phyloP scores from a whole-genome alignment of 2,797 vertebrate genomes.

The Poecilia wingei region DNA sequence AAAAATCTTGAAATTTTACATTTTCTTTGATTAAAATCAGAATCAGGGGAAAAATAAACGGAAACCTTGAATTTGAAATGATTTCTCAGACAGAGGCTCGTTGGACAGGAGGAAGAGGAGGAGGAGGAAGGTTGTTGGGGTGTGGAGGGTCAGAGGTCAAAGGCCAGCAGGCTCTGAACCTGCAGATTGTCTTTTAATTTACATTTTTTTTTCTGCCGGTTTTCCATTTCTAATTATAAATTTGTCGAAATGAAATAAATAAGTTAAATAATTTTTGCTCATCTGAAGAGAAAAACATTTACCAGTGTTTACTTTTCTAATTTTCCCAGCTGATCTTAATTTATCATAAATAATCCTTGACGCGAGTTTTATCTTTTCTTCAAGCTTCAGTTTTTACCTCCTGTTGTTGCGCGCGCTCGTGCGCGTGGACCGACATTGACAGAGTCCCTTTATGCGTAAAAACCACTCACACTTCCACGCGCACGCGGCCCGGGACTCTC shows the following conservation, averaged over 20 bases:
- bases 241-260: background rate
- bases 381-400: background rate
- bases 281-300: background rate
- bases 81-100: background rate
- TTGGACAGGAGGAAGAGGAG: conserved; percentile 7
- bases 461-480: background rate
- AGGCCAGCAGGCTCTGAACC: background rate
- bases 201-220: background rate
- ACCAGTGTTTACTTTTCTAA: background rate
- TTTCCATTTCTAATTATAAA: background rate
- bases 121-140: background rate
- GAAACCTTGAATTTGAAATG: background rate
- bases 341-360: background rate
- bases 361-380: background rate
- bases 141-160: conserved; percentile 23
- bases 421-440: background rate
- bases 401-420: background rate
- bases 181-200: background rate
- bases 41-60: background rate
- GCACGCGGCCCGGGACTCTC: background rate
- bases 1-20: background rate
- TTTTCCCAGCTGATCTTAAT: background rate
- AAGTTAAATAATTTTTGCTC: background rate
- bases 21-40: background rate
- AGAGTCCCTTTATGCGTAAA: background rate